Conservation (phyloP, 1,140 invertebrate species). For the Eumeta japonica region DNA sequence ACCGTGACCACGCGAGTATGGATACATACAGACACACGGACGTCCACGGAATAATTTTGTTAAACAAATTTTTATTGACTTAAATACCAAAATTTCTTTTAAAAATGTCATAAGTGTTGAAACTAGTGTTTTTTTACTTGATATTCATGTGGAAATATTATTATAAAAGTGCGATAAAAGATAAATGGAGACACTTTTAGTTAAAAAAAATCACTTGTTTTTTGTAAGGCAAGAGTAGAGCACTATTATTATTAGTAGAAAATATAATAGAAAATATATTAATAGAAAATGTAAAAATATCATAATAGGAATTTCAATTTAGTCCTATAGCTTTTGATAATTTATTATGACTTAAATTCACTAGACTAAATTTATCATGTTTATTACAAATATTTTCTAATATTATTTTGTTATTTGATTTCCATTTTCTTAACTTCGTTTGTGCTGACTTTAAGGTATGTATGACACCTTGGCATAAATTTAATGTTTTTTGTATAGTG, state of each 20-base stretch:
- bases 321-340: conserved; percentile 1
- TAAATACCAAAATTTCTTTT: no score
- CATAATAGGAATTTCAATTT: neutral
- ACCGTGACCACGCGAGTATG: no score
- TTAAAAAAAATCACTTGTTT: no score
- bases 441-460: conserved; percentile 3
- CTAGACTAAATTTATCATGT: neutral
- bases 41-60: no score
- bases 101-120: no score
- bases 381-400: neutral
- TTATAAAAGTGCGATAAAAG: no score
- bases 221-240: no score
- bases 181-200: no score
- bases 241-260: conserved; percentile 3
- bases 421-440: conserved; percentile 13
- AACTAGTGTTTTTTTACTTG: no score
- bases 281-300: neutral
- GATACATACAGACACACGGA: no score
- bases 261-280: conserved; percentile 7
- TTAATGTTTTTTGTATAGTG: conserved; percentile 13
- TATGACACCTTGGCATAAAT: conserved; percentile 7
- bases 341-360: conserved; percentile 4
- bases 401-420: conserved; percentile 5
- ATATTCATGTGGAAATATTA: no score
- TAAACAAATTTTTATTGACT: no score